Conservation (phyloP, 2,888 invertebrate genomes). For the Drosophila acutilabella region DNA sequence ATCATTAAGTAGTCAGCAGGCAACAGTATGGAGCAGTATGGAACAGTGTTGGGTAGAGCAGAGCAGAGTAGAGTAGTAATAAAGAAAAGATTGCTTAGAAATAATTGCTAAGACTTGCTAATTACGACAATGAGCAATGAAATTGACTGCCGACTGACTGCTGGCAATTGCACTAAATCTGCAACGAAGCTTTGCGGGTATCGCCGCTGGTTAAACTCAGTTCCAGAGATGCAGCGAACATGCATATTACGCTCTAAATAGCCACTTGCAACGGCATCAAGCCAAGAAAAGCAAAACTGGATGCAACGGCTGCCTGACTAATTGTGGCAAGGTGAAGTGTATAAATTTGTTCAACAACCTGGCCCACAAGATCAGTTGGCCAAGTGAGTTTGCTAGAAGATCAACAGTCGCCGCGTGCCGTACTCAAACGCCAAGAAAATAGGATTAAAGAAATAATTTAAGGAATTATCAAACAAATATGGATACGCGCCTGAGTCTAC, state of each 20-base stretch:
- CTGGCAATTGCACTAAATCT: conserved; percentile 80
- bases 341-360: conserved; percentile 76
- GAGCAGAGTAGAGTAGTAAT: conserved; percentile 10
- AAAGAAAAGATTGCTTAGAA: conserved; percentile 38
- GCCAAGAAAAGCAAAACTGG: conserved; percentile 65
- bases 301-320: conserved; percentile 77
- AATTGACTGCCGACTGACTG: conserved; percentile 53
- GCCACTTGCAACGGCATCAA: conserved; percentile 51
- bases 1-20: conserved; percentile 53
- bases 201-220: conserved; percentile 34
- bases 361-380: conserved; percentile 82
- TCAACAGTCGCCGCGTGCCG: conserved; percentile 23
- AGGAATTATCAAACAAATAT: conserved; percentile 47
- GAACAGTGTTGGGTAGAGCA: too few species aligned
- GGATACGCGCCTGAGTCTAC: conserved; percentile 71
- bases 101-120: conserved; percentile 76
- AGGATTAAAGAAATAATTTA: conserved; percentile 33
- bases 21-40: conserved; percentile 3
- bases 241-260: conserved; percentile 82
- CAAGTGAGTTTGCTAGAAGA: conserved; percentile 59
- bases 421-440: conserved; percentile 12
- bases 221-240: conserved; percentile 57
- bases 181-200: conserved; percentile 81
- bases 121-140: conserved; percentile 73
- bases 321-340: conserved; percentile 79